Conservation (phyloP, 2,113 vertebrate species). For the Plestiodon gilberti region DNA sequence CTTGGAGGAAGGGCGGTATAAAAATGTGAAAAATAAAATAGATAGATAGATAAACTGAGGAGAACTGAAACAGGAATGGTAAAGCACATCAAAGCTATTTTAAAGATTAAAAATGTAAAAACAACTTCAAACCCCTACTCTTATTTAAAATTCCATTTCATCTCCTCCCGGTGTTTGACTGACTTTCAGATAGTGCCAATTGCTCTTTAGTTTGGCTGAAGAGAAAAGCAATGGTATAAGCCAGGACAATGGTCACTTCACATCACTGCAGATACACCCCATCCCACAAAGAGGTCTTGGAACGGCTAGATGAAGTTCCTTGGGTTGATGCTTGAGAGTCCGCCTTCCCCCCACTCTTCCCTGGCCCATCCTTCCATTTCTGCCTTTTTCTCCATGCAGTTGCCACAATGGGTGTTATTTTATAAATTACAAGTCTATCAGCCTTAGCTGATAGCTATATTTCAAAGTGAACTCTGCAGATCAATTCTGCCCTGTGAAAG, state of each 20-base stretch:
- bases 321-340: constrained; percentile 24
- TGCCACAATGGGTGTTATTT: constrained; percentile 54
- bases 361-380: not conserved
- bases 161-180: not conserved
- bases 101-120: no score
- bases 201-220: not conserved
- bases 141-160: no score
- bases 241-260: not conserved
- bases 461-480: constrained; percentile 33
- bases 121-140: no score
- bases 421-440: constrained; percentile 54
- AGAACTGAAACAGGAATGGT: no score
- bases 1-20: no score
- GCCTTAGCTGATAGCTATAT: constrained; percentile 25
- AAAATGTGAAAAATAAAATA: no score
- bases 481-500: constrained; percentile 21
- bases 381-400: not conserved
- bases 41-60: no score
- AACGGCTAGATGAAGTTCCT: not conserved
- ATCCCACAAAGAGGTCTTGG: not conserved
- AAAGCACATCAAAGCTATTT: no score
- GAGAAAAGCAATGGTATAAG: not conserved
- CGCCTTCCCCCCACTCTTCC: not conserved
- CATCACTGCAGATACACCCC: not conserved
- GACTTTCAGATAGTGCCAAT: not conserved